A percentile compares a stretch with the other conserved stretches of the same genome.
Conservation (phyloP, 2,797 vertebrate species). For the Poeciliopsis turneri region DNA sequence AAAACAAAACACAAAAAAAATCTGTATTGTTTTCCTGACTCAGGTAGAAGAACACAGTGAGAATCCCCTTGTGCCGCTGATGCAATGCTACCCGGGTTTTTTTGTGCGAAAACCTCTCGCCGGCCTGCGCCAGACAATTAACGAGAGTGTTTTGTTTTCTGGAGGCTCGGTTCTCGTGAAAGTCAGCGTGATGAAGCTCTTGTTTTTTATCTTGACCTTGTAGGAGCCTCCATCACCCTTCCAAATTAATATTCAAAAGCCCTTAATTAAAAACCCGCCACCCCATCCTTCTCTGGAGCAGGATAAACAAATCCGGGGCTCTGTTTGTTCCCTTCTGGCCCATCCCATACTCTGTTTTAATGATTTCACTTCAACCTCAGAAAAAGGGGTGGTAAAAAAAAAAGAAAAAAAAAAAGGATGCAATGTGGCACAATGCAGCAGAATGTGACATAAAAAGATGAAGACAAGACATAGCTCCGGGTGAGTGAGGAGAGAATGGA, state of each 20-base stretch:
- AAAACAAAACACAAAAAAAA: slow-evolving; percentile 1
- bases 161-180: slow-evolving; percentile 74
- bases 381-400: slow-evolving; percentile 9
- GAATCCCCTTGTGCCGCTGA: slow-evolving; percentile 64
- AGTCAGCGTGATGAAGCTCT: slow-evolving; percentile 75
- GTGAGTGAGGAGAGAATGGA: slow-evolving; percentile 70
- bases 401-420: slow-evolving; percentile 23
- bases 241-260: slow-evolving; percentile 82
- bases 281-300: slow-evolving; percentile 71
- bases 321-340: slow-evolving; percentile 83
- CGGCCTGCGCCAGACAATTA: slow-evolving; percentile 70
- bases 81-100: slow-evolving; percentile 68
- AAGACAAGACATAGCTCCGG: slow-evolving; percentile 81
- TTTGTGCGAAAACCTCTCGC: slow-evolving; percentile 58
- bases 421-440: slow-evolving; percentile 74
- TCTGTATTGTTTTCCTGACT: slow-evolving; percentile 29
- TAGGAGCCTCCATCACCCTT: slow-evolving; percentile 80
- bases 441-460: slow-evolving; percentile 81
- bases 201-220: slow-evolving; percentile 80
- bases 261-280: slow-evolving; percentile 79
- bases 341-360: slow-evolving; percentile 77
- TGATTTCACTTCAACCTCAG: slow-evolving; percentile 78
- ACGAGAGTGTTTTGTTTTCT: slow-evolving; percentile 80
- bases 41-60: slow-evolving; percentile 60
- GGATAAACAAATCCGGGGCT: slow-evolving; percentile 78